Conservation (phyloP, 2,797 vertebrate species). For the Sardinella longiceps region DNA sequence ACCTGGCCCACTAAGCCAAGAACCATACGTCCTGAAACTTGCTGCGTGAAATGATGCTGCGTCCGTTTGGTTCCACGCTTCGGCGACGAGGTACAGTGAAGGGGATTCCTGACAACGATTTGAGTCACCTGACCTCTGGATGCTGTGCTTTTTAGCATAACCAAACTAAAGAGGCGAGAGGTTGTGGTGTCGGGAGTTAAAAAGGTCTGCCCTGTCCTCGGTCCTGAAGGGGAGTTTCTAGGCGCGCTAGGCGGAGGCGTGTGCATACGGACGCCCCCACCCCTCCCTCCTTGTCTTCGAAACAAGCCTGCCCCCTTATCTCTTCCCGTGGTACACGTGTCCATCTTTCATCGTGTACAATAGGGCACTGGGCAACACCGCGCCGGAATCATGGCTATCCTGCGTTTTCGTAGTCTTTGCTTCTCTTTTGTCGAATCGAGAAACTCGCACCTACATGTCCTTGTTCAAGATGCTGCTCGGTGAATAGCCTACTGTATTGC, state of each 20-base stretch:
- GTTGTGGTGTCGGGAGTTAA: slow-evolving; percentile 34
- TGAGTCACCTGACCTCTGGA: slow-evolving; percentile 67
- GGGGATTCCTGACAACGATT: slow-evolving; percentile 50
- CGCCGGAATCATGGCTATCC: slow-evolving; percentile 63
- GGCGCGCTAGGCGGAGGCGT: slow-evolving; percentile 39
- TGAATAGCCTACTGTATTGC: no score
- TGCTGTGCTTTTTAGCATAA: slow-evolving; percentile 59
- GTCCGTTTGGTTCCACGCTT: slow-evolving; percentile 59
- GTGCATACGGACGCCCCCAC: slow-evolving; percentile 1
- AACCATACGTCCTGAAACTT: slow-evolving; percentile 47
- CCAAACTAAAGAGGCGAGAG: slow-evolving; percentile 50
- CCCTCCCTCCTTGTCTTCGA: slow-evolving; percentile 24
- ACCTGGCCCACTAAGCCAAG: slow-evolving; percentile 20
- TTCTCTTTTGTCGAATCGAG: slow-evolving; percentile 62
- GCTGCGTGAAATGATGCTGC: slow-evolving; percentile 59
- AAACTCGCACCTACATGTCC: slow-evolving; percentile 41
- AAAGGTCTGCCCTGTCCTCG: slow-evolving; percentile 74
- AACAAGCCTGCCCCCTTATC: slow-evolving; percentile 36
- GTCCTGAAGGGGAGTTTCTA: slow-evolving; percentile 78
- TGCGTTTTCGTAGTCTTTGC: slow-evolving; percentile 55
- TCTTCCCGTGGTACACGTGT: slow-evolving; percentile 66
- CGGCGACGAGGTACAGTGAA: background rate
- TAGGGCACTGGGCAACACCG: slow-evolving; percentile 56
- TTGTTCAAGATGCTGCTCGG: background rate
- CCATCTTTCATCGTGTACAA: slow-evolving; percentile 69